These are phyloP conservation scores for Helicolenus hilgendorfi DNA, from an alignment of 2,797 vertebrate species.

Conservation along the genomic window DNA sequence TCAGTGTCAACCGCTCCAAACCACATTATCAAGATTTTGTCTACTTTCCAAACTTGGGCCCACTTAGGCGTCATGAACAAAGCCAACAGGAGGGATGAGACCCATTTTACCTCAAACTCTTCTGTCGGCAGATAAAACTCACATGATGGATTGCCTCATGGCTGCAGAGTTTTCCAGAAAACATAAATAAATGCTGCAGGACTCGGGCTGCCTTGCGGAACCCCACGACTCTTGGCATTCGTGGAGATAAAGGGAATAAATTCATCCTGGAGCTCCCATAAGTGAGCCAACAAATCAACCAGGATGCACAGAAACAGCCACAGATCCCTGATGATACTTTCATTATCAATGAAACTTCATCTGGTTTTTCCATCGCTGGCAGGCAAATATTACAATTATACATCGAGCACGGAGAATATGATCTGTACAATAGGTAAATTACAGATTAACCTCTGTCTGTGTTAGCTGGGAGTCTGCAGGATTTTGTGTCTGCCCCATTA, in stretches of 20 bases:
- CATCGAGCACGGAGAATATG: constrained; percentile 31
- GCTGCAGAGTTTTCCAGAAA: constrained; percentile 61
- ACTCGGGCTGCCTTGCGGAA: constrained; percentile 54
- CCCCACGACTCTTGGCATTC: constrained; percentile 67
- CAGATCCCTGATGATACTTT: constrained; percentile 66
- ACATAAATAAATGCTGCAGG: constrained; percentile 73
- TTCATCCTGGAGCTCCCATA: constrained; percentile 61
- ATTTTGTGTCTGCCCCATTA: not conserved
- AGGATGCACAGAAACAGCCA: constrained; percentile 57
- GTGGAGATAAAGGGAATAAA: constrained; percentile 75
- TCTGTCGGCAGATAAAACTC: constrained; percentile 74
- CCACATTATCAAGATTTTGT: constrained; percentile 65
- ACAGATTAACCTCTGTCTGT: constrained; percentile 15
- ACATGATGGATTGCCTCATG: constrained; percentile 70
- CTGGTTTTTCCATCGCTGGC: constrained; percentile 69
- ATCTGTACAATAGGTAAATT: constrained; percentile 33
- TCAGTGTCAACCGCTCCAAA: constrained; percentile 63
- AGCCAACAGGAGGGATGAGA: constrained; percentile 63
- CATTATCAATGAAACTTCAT: constrained; percentile 75
- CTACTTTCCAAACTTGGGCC: constrained; percentile 42
- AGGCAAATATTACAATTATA: constrained; percentile 27
- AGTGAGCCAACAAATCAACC: constrained; percentile 70
- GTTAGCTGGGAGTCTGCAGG: not conserved
- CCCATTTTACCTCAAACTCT: constrained; percentile 63
- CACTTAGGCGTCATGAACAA: constrained; percentile 16